phyloP scores from a whole-genome alignment of 2,888 invertebrate species.

The Pseudococcus jackbeardsleyi region DNA sequence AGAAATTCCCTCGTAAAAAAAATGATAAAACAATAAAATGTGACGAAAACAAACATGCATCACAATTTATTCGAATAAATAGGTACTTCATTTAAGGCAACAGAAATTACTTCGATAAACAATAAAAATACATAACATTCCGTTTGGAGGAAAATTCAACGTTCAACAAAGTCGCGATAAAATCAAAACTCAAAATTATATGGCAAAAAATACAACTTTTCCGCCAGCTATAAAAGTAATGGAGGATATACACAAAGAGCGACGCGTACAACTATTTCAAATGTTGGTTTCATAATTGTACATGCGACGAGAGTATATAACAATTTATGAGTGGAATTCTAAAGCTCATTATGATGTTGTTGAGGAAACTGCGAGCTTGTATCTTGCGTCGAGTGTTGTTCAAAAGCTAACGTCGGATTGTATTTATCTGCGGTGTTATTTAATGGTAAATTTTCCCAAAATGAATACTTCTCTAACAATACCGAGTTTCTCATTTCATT shows the following conservation, averaged over 20 bases:
- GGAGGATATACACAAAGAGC: not conserved
- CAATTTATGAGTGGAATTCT: constrained; percentile 1
- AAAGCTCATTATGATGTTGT: constrained; percentile 8
- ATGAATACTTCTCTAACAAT: constrained; percentile 16
- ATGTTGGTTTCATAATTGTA: not conserved
- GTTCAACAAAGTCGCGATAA: not conserved
- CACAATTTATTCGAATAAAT: not conserved
- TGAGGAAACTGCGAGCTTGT: not conserved
- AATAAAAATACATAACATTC: not conserved
- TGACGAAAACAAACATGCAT: not conserved
- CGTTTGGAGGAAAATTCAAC: not conserved
- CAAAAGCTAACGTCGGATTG: not conserved
- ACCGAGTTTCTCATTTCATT: constrained; percentile 43
- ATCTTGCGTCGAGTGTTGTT: not conserved
- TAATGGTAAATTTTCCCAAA: constrained; percentile 54
- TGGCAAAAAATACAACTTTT: not conserved
- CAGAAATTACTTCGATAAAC: not conserved
- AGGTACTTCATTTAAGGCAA: not conserved
- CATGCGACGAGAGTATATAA: not conserved
- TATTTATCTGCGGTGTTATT: not conserved
- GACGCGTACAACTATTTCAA: not conserved
- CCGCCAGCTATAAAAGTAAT: not conserved
- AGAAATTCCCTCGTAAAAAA: not conserved
- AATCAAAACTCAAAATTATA: not conserved
- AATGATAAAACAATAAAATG: not conserved